A percentile compares a stretch with the other conserved stretches of the same genome.
phyloP scores from a whole-genome alignment of 2,113 vertebrate genomes.

The Oreamnos americanus region DNA sequence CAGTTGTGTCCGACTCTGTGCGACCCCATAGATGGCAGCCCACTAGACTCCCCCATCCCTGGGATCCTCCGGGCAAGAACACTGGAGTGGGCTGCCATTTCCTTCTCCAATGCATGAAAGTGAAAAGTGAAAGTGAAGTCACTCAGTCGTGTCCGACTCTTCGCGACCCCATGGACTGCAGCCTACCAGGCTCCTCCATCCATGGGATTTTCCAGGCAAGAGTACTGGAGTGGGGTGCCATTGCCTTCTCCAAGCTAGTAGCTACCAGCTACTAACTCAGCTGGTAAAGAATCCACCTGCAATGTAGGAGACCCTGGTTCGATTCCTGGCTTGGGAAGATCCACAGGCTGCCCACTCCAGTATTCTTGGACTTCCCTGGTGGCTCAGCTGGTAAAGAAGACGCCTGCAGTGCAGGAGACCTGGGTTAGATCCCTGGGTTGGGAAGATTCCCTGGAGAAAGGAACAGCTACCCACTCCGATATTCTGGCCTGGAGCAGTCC shows the following conservation, averaged over 20 bases:
- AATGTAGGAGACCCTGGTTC: not conserved
- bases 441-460: not conserved
- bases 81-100: no score
- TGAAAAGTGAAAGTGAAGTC: no score
- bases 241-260: not conserved
- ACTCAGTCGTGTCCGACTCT: no score
- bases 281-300: not conserved
- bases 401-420: not conserved
- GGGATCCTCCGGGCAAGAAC: no score
- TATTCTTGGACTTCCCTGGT: not conserved
- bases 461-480: not conserved
- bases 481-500: not conserved
- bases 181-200: no score
- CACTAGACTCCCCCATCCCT: no score
- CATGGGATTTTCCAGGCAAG: no score
- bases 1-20: no score
- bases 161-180: no score
- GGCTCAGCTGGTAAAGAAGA: not conserved
- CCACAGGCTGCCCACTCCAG: not conserved
- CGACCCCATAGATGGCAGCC: no score
- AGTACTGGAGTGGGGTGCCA: no score
- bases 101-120: no score
- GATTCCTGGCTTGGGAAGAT: not conserved
- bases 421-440: not conserved
- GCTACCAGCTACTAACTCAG: not conserved